Percentiles rank a stretch among this genome's conserved stretches.
Conservation (phyloP, 2,113 vertebrate species). For the Murina feae region DNA sequence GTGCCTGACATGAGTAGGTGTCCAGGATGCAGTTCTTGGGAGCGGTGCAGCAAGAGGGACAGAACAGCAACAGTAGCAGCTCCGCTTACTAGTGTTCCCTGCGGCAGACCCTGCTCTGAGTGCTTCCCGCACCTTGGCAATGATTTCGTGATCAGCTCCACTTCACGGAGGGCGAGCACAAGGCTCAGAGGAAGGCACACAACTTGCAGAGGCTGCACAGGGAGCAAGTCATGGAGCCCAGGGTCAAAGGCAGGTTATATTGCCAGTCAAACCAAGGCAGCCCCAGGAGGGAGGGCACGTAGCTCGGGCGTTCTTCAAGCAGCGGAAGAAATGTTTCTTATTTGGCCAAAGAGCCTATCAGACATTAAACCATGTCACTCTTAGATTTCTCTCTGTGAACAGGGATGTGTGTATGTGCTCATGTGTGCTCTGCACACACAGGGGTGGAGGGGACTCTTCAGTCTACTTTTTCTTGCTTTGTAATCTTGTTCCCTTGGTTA, state of each 20-base stretch:
- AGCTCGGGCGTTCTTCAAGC: background rate
- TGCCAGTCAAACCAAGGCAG: background rate
- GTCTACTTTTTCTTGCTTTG: background rate
- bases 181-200: background rate
- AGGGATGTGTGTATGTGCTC: background rate
- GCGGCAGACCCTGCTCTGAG: fast-evolving
- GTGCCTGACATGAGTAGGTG: background rate
- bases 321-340: background rate
- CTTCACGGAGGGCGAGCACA: background rate
- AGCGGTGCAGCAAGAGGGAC: fast-evolving
- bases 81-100: fast-evolving
- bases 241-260: background rate
- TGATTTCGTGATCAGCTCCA: background rate
- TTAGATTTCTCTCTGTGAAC: background rate
- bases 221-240: background rate
- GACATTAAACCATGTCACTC: background rate
- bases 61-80: fast-evolving
- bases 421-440: fast-evolving
- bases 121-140: fast-evolving
- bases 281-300: fast-evolving
- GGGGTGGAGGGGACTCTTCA: background rate
- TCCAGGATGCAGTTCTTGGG: background rate
- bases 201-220: no score
- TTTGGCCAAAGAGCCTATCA: background rate
- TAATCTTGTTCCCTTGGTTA: background rate